Conservation (phyloP, 2,113 vertebrate genomes). For the Apteryx mantelli region DNA sequence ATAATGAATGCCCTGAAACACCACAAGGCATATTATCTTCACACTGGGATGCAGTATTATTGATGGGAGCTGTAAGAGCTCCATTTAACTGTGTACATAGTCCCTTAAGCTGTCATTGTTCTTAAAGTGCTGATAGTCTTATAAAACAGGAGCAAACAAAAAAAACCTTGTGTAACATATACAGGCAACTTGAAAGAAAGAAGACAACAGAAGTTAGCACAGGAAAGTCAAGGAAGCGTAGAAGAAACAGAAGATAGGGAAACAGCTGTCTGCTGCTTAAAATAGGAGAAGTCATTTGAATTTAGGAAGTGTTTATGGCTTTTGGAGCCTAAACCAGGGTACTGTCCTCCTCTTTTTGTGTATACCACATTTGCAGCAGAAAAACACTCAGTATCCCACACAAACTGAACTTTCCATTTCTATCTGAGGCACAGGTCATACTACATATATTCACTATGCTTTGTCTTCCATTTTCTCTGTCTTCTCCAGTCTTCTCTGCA, state of each 20-base stretch:
- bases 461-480: neutral
- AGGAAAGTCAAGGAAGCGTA: neutral
- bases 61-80: neutral
- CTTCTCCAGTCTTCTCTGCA: neutral
- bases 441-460: neutral
- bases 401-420: neutral
- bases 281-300: neutral
- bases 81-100: neutral
- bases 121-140: neutral
- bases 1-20: neutral
- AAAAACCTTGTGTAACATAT: neutral
- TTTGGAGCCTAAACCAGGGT: neutral
- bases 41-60: rapidly evolving
- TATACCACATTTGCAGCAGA: neutral
- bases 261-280: neutral
- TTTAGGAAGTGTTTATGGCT: neutral
- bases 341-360: neutral
- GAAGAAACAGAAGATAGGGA: neutral
- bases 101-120: neutral
- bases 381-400: neutral
- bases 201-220: neutral
- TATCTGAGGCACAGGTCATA: neutral
- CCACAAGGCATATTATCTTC: neutral
- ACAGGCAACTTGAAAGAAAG: neutral
- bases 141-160: neutral